Evolutionary conservation across 1,140 invertebrate species (phyloP).

Genomic region (Oscheius sp.): DNA sequence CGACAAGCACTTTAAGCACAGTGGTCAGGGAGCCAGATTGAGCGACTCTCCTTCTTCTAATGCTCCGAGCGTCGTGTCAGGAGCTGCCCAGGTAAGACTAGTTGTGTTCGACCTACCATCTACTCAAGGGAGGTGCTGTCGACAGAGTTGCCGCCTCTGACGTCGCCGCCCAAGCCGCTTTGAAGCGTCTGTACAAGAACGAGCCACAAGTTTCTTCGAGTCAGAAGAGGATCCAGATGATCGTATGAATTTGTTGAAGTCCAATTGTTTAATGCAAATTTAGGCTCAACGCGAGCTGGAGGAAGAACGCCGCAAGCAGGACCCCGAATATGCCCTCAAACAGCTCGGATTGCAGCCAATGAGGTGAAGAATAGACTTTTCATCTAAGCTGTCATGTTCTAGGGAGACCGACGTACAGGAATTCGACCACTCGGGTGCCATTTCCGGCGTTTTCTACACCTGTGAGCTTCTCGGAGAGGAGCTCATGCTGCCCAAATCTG

Average conservation of each 20-base stretch:
- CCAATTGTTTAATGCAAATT: slow-evolving; percentile 23
- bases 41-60: background rate
- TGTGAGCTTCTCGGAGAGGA: slow-evolving; percentile 37
- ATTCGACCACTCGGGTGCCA: slow-evolving; percentile 30
- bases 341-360: background rate
- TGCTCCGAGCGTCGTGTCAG: background rate
- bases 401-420: slow-evolving; percentile 17
- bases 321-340: background rate
- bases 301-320: slow-evolving; percentile 25
- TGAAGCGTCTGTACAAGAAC: slow-evolving; percentile 20
- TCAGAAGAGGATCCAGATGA: slow-evolving; percentile 28
- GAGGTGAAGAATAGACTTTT: background rate
- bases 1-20: slow-evolving; percentile 27
- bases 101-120: background rate
- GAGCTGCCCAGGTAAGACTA: slow-evolving; percentile 17
- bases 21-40: slow-evolving; percentile 20
- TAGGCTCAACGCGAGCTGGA: slow-evolving; percentile 34
- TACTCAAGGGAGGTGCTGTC: slow-evolving; percentile 17
- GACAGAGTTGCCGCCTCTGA: slow-evolving; percentile 24
- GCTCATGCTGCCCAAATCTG: slow-evolving; percentile 1
- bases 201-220: slow-evolving; percentile 12
- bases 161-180: slow-evolving; percentile 31
- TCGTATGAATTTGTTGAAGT: slow-evolving; percentile 20
- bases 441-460: slow-evolving; percentile 28
- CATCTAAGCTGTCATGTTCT: background rate